phyloP scores from a whole-genome alignment of 2,113 vertebrate genomes.

The Probosciger aterrimus region DNA sequence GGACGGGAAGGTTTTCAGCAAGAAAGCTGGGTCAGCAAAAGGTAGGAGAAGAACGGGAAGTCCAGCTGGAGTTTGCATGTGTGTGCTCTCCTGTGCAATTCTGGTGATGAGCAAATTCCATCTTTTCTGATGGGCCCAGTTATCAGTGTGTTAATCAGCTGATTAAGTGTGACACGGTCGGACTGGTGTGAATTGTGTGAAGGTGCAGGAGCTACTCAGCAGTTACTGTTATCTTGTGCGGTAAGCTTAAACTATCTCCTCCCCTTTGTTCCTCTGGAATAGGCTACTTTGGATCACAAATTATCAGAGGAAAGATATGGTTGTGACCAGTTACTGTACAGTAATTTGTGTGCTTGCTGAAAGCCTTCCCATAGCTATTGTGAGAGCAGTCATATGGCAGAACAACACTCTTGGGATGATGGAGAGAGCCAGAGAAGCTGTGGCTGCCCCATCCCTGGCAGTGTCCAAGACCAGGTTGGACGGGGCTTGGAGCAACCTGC shows the following conservation, averaged over 20 bases:
- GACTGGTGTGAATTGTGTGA: background rate
- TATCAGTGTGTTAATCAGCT: background rate
- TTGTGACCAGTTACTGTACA: background rate
- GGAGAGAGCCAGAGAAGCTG: background rate
- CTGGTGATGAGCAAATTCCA: background rate
- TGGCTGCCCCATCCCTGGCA: background rate
- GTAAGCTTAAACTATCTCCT: background rate
- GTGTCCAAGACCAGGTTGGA: background rate
- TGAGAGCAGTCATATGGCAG: background rate
- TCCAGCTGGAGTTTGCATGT: background rate
- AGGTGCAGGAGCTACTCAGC: fast-evolving
- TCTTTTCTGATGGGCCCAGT: background rate
- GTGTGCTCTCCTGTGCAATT: background rate
- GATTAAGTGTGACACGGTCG: background rate
- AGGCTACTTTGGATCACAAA: background rate
- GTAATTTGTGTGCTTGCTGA: background rate
- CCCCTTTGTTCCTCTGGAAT: background rate
- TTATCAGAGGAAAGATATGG: background rate
- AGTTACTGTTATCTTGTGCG: background rate
- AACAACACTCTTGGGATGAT: background rate
- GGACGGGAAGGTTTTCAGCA: background rate
- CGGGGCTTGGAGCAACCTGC: background rate
- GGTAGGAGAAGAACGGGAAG: background rate
- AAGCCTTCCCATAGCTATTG: background rate
- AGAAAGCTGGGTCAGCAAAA: background rate